These are phyloP conservation scores for Forficula auricularia DNA, from an alignment of 1,140 invertebrate genomes.

Conservation along the genomic window DNA sequence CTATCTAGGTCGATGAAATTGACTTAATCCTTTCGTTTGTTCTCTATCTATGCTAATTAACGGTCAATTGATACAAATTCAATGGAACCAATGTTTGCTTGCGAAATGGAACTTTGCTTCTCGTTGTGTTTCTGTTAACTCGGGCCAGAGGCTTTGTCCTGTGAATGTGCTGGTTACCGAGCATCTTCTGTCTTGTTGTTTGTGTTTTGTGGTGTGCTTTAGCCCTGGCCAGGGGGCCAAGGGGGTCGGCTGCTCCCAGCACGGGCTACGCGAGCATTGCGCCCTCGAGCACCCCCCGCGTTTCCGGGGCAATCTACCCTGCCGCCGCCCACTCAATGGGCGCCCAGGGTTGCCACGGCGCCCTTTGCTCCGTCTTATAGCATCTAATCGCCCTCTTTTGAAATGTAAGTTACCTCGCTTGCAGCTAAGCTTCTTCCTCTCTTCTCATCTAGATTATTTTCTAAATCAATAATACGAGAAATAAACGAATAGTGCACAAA, in stretches of 20 bases:
- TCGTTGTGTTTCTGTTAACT: too few species aligned
- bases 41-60: too few species aligned
- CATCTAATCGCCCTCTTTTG: slow-evolving; percentile 2
- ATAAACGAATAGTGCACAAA: too few species aligned
- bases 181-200: background rate
- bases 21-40: too few species aligned
- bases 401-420: background rate
- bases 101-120: too few species aligned
- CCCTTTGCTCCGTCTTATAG: slow-evolving; percentile 16
- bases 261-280: background rate
- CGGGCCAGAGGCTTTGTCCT: too few species aligned
- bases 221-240: background rate
- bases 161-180: too few species aligned
- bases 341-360: slow-evolving; percentile 17
- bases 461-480: background rate
- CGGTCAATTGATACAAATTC: too few species aligned
- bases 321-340: slow-evolving; percentile 16
- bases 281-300: slow-evolving; percentile 10
- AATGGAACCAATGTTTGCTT: too few species aligned
- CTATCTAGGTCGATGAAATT: too few species aligned
- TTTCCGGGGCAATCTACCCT: slow-evolving; percentile 13
- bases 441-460: background rate
- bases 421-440: background rate
- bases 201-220: background rate
- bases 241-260: background rate